A percentile compares a stretch with the other conserved stretches of the same genome.
Conservation (phyloP, 2,797 vertebrate species). For the Enteromius argenteus region DNA sequence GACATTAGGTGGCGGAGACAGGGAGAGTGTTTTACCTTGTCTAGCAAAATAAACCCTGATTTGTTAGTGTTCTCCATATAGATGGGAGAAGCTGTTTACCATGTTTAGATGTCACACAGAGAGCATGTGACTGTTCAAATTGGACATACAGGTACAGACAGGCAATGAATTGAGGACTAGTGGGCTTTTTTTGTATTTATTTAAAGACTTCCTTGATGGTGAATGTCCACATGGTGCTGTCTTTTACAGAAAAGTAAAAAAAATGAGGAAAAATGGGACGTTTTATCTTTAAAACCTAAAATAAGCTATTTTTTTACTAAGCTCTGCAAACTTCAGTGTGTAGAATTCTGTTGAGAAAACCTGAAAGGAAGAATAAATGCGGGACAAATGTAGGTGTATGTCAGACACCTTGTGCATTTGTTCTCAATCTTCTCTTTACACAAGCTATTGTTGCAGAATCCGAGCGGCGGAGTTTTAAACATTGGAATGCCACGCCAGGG, state of each 20-base stretch:
- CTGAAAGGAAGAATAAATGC: neutral
- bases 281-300: neutral
- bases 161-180: neutral
- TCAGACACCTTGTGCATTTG: constrained; percentile 33
- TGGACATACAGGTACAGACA: neutral
- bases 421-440: constrained; percentile 32
- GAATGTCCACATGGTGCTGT: neutral
- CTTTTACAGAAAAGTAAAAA: neutral
- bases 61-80: constrained; percentile 2
- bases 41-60: constrained; percentile 29
- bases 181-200: neutral
- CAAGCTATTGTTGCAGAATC: constrained; percentile 15
- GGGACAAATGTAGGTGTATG: constrained; percentile 14
- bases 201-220: neutral
- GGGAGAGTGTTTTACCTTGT: constrained; percentile 24
- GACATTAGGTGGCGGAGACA: neutral
- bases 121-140: neutral
- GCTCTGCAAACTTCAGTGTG: neutral
- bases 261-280: neutral
- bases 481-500: constrained; percentile 66
- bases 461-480: constrained; percentile 62
- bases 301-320: neutral
- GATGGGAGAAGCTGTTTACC: neutral
- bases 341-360: constrained; percentile 1
- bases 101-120: neutral